Evolutionary conservation across 1,140 invertebrate species (phyloP), one percentile per base, ranked within the genome.

Genomic region (Halyomorpha halys): DNA sequence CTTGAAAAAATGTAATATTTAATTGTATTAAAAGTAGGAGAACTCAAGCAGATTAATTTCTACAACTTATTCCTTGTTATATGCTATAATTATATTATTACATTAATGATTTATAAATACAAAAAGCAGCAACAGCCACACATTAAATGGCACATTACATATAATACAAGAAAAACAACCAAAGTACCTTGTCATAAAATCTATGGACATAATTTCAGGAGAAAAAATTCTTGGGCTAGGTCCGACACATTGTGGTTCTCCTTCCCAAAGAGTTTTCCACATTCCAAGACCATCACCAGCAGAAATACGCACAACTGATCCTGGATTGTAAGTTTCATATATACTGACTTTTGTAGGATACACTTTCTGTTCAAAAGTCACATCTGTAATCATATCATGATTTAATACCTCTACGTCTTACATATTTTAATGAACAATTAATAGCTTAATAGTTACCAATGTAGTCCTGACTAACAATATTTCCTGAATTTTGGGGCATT

Each of bases 281-380:
- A 76, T 75, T 44, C 76, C 76, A 21, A 74, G 70, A 30, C 74
- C 75, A 54, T 77, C 76, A 69, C 79, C 80, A 4, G 88, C 89
- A 81, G 89, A 88, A 61, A 95, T 87, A 62, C 85, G 81, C 13
- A 94, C 83, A 15, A 94, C 79, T 27, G 89, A 86, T 27, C 91
- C 91, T 8, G 92, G 91, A 76, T 94, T 94, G 68, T 89, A 94
- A 3, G 89, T 92, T 76, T 95, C 91, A 76, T 86, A 94, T 64
- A 94, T 82, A 3, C 82, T 83, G 47, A 95, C 79, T 70, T 84
- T 81, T 15, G 83, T 75, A 11, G 91, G 91, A 72, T 86, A 84
- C 4, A 94, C 86, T 66, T 82, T 79, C 68, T 81, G 77, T 73
- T 87, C 80, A 76, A 89, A 94, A 66, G 81, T 80, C 27, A 87